Percentiles rank a stretch among this genome's conserved stretches.
These are phyloP conservation scores for Sacculina carcini DNA, from an alignment of 2,888 invertebrate genomes.

Conservation along the genomic window DNA sequence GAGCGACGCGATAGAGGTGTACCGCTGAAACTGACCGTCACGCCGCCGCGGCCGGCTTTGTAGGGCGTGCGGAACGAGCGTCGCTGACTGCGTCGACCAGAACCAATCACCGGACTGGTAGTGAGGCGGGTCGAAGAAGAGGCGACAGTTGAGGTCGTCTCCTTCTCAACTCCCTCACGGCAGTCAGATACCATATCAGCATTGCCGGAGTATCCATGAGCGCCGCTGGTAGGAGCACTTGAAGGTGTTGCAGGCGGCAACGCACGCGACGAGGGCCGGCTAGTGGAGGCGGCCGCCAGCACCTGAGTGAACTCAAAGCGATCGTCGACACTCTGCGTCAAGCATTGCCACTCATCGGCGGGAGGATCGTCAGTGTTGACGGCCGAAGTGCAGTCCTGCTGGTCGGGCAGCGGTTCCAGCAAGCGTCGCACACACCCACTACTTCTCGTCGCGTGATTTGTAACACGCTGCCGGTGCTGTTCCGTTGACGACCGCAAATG, in stretches of 20 bases:
- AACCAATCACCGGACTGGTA: neutral
- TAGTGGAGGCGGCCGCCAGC: neutral
- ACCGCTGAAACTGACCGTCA: neutral
- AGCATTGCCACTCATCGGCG: neutral
- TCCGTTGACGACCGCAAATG: neutral
- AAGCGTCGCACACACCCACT: too few relatives aligned
- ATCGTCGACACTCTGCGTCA: neutral
- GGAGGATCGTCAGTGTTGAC: too few relatives aligned
- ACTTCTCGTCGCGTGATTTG: neutral
- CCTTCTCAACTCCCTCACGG: too few relatives aligned
- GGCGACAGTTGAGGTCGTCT: neutral
- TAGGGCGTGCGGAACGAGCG: neutral
- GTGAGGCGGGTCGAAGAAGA: neutral
- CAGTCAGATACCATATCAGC: too few relatives aligned
- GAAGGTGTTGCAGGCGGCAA: neutral
- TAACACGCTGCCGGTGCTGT: neutral
- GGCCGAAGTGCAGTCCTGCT: neutral
- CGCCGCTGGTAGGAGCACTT: neutral
- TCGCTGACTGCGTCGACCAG: neutral
- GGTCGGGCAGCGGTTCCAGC: too few relatives aligned
- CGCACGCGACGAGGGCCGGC: neutral
- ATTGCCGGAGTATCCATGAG: too few relatives aligned
- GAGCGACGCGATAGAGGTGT: too few relatives aligned
- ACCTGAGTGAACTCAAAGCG: slow-evolving; percentile 2
- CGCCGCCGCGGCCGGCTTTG: neutral